These are phyloP conservation scores for Rotaria macrura DNA, from an alignment of 2,888 invertebrate species.

Conservation along the genomic window DNA sequence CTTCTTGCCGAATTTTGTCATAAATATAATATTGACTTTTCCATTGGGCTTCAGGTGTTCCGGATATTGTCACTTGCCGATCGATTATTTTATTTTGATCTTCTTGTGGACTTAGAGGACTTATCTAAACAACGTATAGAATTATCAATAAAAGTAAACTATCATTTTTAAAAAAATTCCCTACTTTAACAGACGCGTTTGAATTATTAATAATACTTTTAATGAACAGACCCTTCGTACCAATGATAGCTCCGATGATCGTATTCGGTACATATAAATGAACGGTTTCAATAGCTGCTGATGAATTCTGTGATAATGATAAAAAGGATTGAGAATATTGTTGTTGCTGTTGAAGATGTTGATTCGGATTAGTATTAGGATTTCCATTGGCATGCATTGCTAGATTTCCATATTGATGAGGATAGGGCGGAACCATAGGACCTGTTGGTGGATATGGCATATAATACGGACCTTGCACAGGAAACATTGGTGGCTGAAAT, in stretches of 20 bases:
- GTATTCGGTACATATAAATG: conserved; percentile 90
- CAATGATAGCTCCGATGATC: conserved; percentile 94
- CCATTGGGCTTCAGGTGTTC: conserved; percentile 90
- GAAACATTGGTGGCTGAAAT: not conserved
- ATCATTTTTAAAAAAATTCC: not conserved
- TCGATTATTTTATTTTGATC: conserved; percentile 62
- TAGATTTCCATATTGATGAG: conserved; percentile 35
- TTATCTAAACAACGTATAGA: conserved; percentile 37
- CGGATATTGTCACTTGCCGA: conserved; percentile 84
- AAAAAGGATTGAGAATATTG: not conserved
- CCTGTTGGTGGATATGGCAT: not conserved
- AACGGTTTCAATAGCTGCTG: conserved; percentile 70
- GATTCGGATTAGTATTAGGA: too few species aligned
- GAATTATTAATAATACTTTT: conserved; percentile 91
- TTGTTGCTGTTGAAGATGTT: not conserved
- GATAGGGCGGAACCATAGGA: conserved; percentile 23
- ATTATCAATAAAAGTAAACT: too few species aligned
- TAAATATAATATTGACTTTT: conserved; percentile 95
- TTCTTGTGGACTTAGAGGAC: conserved; percentile 42
- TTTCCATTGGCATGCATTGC: not conserved
- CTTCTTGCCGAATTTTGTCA: conserved; percentile 89
- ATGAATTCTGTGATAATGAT: conserved; percentile 18
- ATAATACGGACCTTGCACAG: not conserved
- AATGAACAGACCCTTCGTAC: conserved; percentile 90
- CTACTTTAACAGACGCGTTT: conserved; percentile 66